Base-by-base conservation (phyloP, 2,888 invertebrate genomes). In the Melieria picta region DNA sequence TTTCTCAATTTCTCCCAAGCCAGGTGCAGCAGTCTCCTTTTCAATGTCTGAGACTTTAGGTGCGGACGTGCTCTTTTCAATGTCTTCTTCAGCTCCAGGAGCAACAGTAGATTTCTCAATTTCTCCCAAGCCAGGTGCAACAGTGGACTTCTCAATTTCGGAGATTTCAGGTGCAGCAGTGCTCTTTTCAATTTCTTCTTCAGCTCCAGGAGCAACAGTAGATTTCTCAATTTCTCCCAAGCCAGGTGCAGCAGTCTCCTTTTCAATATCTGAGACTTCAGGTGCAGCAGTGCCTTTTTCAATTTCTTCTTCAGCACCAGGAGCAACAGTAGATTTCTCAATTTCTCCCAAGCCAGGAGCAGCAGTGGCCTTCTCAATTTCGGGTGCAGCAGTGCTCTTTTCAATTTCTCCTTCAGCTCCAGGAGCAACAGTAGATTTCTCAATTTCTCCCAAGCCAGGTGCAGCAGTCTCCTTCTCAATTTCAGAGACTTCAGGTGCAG, bases 41-140 rank as follows among this genome's bases (percentile, higher is more conserved):
- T n/a, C 13, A 45, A 43, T 55, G 11, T 48, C 47, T 55, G 52
- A 57, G 56, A 30, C 50, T 43, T 43, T 11, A 11, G 42, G 58
- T n/a, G 52, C 52, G 0, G 42, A 56, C 30, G 52, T 13, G 57
- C 50, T 11, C 50, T 63, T 11, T 30, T 57, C 46, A 30, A 30
- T 30, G 43, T 71, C 71, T 16, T 77, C 74, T 52, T 72, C 72
- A 9, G 48, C 13, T n/a, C 60, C 16, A 55, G 79, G 68, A 16
- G 47, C 61, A 9, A 6, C 45, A 48, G 48, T 56, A 48, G 45
- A 45, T 16, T 52, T 30, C 11, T n/a, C 11, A 47, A 63, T 60
- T 6, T 64, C 58, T 43, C 72, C 72, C 7, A 62, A 72, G 64
- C 63, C 50, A 56, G 60, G 9, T 50, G 78, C 69, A 66, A 73